Evolutionary conservation across 1,140 invertebrate genomes (phyloP), one percentile per base, ranked within the genome.

Genomic region (Zaprionus lachaisei): DNA sequence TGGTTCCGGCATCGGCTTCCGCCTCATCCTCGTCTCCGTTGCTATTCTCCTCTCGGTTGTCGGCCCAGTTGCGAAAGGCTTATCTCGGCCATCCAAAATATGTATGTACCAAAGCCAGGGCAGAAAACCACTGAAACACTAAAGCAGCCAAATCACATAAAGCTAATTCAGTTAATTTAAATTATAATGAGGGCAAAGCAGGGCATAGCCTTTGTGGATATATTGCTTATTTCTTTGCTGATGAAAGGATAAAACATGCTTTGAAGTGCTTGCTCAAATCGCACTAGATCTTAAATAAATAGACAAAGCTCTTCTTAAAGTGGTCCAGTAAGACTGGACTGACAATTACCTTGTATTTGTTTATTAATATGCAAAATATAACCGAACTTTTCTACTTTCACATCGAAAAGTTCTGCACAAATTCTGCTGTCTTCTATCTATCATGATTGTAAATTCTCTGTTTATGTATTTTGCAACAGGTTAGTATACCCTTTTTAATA

Each of bases 91-190:
- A 58, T 77, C 73, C 54, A 70, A 87, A 74, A 72, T 72, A 55
- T 66, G 67, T 41, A 62, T 66, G 63, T 37, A 62, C 47, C 44
- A 72, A 72, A 65, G 60, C 63, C 57, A 34, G 79, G 77, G 70
- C 77, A 77, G 57, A 28, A 79, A 81, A 70, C 66, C 64, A 70
- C 72, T 38, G 65, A 64, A 83, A 72, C 69, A 79, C 76, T 83
- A 80, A 85, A 73, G 78, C 78, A 79, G 81, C 63, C 56, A 81
- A 89, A 89, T 87, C 78, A 89, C 84, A 87, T 87, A 87, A 84
- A 84, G 81, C 69, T 67, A 84, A 84, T 87, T 81, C 81, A 84
- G 81, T 87, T 90, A 89, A 87, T 87, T 87, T 87, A 90, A 89
- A 89, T 89, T 87, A 79, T 90, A 89, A 87, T 87, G 69, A 71